Conservation (phyloP, 2,797 vertebrate species). For the Anguilla obscura region DNA sequence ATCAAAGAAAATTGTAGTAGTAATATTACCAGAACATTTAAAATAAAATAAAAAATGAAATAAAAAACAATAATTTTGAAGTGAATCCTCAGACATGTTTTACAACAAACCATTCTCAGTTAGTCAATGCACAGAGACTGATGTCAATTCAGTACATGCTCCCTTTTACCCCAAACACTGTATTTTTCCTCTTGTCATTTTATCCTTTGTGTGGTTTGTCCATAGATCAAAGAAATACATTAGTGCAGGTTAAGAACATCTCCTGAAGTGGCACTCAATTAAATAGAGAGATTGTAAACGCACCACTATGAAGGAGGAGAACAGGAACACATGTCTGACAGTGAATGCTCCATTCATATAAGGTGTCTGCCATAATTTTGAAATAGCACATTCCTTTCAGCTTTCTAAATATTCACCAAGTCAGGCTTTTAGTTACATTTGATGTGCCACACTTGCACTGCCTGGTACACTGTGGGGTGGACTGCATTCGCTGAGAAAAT, state of each 20-base stretch:
- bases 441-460: background rate
- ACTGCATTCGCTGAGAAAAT: background rate
- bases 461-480: background rate
- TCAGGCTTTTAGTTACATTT: background rate
- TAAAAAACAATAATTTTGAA: background rate
- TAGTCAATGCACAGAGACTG: background rate
- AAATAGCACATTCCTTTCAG: background rate
- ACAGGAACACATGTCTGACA: background rate
- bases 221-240: background rate
- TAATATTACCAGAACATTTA: background rate
- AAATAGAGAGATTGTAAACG: background rate
- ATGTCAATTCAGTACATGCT: background rate
- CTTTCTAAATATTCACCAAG: slow-evolving; percentile 9
- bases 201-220: background rate
- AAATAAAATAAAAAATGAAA: background rate
- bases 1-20: background rate
- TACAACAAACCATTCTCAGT: background rate
- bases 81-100: background rate
- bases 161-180: background rate
- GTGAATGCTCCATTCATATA: background rate
- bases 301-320: background rate
- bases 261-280: background rate
- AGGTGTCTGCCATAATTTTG: background rate
- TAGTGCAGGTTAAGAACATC: background rate
- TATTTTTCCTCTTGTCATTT: background rate